Base-by-base conservation (phyloP, 2,888 invertebrate genomes). In the Tuta absoluta region DNA sequence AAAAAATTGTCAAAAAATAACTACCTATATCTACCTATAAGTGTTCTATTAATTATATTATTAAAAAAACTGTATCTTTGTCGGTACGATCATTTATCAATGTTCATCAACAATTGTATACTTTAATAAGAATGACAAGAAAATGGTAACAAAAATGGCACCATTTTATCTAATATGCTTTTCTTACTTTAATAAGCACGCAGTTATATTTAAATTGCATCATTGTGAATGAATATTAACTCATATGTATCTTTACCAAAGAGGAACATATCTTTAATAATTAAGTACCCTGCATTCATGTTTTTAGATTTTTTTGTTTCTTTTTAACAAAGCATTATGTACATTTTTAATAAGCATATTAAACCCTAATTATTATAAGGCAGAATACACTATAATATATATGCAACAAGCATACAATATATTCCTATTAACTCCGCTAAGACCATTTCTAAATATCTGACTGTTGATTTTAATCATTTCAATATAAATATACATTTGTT, bases 81-180 rank as follows among this genome's bases (percentile, higher is more conserved):
- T 12, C 21, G 23, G 21, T 51, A 51, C 4, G 17, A 48, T 48
- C 19, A 19, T 48, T 68, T 68, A 67, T 69, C 63, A 67, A n/a
- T 17, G 21, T 49, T 21, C 21, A 49, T 68, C 69, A 72, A 72
- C 67, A 49, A 56, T 53, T 23, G 21, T 56, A 56, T 56, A 10
- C 8, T 14, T 24, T 24, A 19, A 33, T 58, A 19, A 0, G 21
- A 37, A 14, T 19, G 19, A 37, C 41, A 41, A 78, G 68, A 73
- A 72, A 86, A 88, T 88, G 90, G 90, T 90, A 90, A 90, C 89
- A 77, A 68, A 71, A 73, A 90, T 90, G 90, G 89, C 90, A 89
- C 89, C 89, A 87, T 77, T 56, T n/a, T 56, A 28, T 23, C n/a
- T 11, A 24, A 24, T 53, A 17, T 56, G 17, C 19, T 23, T 11